Percentiles rank a stretch among this genome's conserved stretches.
phyloP scores from a whole-genome alignment of 2,797 vertebrate genomes.

The Miichthys miiuy region DNA sequence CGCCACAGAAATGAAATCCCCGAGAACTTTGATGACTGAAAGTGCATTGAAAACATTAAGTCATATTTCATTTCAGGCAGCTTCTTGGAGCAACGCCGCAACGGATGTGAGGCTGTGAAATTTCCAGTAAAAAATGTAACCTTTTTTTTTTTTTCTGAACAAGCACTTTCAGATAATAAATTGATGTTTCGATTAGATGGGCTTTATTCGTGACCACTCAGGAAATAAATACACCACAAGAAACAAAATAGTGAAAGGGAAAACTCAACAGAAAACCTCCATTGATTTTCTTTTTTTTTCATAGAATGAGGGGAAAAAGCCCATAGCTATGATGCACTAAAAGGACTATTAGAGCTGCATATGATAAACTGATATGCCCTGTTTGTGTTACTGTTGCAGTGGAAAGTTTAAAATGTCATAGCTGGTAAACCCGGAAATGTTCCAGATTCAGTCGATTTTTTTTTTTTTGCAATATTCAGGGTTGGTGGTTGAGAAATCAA shows the following conservation, averaged over 20 bases:
- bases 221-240: constrained; percentile 88
- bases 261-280: constrained; percentile 81
- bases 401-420: constrained; percentile 76
- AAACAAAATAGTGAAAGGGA: constrained; percentile 87
- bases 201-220: constrained; percentile 85
- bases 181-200: constrained; percentile 88
- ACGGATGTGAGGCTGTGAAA: constrained; percentile 78
- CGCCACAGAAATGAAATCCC: constrained; percentile 59
- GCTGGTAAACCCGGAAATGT: constrained; percentile 60
- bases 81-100: constrained; percentile 43
- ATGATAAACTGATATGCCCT: constrained; percentile 71
- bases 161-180: constrained; percentile 87
- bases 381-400: constrained; percentile 69
- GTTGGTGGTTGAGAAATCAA: constrained; percentile 15
- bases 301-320: constrained; percentile 55
- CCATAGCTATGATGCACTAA: constrained; percentile 66
- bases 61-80: constrained; percentile 77
- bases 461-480: constrained; percentile 32
- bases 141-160: constrained; percentile 50
- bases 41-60: constrained; percentile 74
- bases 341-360: constrained; percentile 64
- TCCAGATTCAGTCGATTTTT: constrained; percentile 33
- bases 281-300: constrained; percentile 83
- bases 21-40: constrained; percentile 70
- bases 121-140: constrained; percentile 82